These are phyloP conservation scores for Benthosema pterotum DNA, from an alignment of 2,797 vertebrate species.

Conservation along the genomic window DNA sequence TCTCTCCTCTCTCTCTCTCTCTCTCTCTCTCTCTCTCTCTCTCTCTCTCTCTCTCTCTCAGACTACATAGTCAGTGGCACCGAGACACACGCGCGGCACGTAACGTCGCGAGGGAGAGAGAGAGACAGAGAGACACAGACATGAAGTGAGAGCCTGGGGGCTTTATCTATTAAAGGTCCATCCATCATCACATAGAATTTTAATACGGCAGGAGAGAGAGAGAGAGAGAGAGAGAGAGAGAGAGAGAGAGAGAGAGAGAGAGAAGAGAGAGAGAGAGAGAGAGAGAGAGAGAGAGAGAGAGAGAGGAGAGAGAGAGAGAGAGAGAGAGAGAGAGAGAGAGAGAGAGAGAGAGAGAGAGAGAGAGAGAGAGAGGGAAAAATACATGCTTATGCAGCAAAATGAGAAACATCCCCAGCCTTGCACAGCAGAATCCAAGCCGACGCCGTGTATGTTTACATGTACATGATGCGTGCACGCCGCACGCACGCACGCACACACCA, in stretches of 20 bases:
- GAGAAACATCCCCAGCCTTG: conserved; percentile 47
- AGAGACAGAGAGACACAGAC: conserved; percentile 26
- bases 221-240: conserved; percentile 7
- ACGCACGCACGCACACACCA: conserved; percentile 10
- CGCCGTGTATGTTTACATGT: not conserved
- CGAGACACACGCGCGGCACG: conserved; percentile 4
- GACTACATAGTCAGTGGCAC: not conserved
- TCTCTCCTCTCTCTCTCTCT: not conserved
- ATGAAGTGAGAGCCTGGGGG: conserved; percentile 46
- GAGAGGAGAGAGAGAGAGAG: too few species aligned
- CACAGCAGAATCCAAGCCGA: conserved; percentile 11
- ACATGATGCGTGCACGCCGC: conserved; percentile 42
- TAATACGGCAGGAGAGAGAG: conserved; percentile 43
- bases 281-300: too few species aligned
- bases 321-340: too few species aligned
- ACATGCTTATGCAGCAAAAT: conserved; percentile 64
- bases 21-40: not conserved
- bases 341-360: too few species aligned
- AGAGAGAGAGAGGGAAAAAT: conserved; percentile 51
- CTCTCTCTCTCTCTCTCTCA: not conserved
- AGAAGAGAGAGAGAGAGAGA: too few species aligned
- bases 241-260: too few species aligned
- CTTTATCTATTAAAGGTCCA: conserved; percentile 64
- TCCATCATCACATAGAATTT: conserved; percentile 74
- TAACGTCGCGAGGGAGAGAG: too few species aligned